A percentile compares a stretch with the other conserved stretches of the same genome.
These are phyloP conservation scores for Zaprionus kolodkinae DNA, from an alignment of 1,140 invertebrate species.

Conservation along the genomic window DNA sequence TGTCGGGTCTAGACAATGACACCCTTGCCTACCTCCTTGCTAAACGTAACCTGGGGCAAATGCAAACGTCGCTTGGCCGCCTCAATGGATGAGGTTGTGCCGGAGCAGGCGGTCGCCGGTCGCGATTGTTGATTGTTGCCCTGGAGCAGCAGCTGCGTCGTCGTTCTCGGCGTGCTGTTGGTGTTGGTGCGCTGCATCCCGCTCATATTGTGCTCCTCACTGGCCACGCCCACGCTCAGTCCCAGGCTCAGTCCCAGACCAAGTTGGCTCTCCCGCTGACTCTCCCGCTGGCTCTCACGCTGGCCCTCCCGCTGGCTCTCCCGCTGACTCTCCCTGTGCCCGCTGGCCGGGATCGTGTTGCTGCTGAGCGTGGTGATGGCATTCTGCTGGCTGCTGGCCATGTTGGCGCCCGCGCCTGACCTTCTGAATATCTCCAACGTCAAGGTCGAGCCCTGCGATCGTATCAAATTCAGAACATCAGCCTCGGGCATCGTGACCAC, in stretches of 20 bases:
- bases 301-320: slow-evolving; percentile 4
- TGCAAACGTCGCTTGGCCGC: slow-evolving; percentile 87
- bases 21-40: slow-evolving; percentile 88
- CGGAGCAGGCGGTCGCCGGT: slow-evolving; percentile 86
- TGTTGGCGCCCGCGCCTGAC: slow-evolving; percentile 82
- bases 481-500: slow-evolving; percentile 91
- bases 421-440: slow-evolving; percentile 91
- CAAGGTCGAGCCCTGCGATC: slow-evolving; percentile 85
- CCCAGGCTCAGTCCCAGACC: neutral
- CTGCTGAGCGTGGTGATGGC: slow-evolving; percentile 20
- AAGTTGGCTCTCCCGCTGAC: slow-evolving; percentile 3
- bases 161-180: slow-evolving; percentile 31
- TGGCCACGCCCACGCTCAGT: neutral
- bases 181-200: slow-evolving; percentile 41
- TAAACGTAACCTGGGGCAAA: slow-evolving; percentile 92
- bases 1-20: slow-evolving; percentile 86
- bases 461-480: slow-evolving; percentile 92
- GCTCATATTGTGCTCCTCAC: slow-evolving; percentile 30
- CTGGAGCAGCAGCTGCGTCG: slow-evolving; percentile 18
- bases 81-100: slow-evolving; percentile 85
- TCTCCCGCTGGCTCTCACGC: neutral
- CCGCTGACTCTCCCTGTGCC: neutral
- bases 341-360: slow-evolving; percentile 45
- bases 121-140: slow-evolving; percentile 62
- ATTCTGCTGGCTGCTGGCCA: slow-evolving; percentile 37